These are phyloP conservation scores for Strix occidentalis DNA, from an alignment of 2,797 vertebrate genomes.

Conservation along the genomic window DNA sequence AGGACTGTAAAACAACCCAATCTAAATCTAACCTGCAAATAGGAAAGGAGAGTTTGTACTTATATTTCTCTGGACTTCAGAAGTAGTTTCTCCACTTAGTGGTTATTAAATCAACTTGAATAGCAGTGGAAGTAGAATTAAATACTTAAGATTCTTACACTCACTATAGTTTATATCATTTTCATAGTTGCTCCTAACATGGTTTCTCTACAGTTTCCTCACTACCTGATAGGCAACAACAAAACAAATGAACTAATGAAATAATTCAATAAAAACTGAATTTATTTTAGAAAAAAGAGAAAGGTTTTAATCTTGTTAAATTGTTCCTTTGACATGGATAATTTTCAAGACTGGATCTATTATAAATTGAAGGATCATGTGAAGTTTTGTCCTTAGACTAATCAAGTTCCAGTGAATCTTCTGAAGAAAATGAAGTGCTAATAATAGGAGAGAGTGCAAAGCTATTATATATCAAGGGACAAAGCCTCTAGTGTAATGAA, in stretches of 20 bases:
- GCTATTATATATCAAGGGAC: constrained; percentile 46
- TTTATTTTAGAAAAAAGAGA: constrained; percentile 10
- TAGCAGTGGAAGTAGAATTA: neutral
- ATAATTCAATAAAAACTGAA: constrained; percentile 36
- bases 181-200: neutral
- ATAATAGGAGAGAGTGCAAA: constrained; percentile 53
- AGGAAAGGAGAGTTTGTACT: neutral
- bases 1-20: neutral
- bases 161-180: neutral
- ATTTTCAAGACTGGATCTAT: constrained; percentile 29
- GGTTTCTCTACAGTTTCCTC: constrained; percentile 7
- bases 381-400: constrained; percentile 29
- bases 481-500: constrained; percentile 62
- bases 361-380: constrained; percentile 37
- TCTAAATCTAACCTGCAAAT: neutral
- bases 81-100: neutral
- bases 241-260: constrained; percentile 44
- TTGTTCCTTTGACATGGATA: neutral
- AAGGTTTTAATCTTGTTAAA: constrained; percentile 45
- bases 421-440: constrained; percentile 43
- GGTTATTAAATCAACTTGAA: neutral
- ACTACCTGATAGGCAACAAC: neutral
- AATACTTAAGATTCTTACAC: neutral
- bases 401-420: constrained; percentile 25
- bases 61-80: neutral